These are phyloP conservation scores for Chaunax sp. DNA, from an alignment of 2,797 vertebrate species.

Conservation along the genomic window DNA sequence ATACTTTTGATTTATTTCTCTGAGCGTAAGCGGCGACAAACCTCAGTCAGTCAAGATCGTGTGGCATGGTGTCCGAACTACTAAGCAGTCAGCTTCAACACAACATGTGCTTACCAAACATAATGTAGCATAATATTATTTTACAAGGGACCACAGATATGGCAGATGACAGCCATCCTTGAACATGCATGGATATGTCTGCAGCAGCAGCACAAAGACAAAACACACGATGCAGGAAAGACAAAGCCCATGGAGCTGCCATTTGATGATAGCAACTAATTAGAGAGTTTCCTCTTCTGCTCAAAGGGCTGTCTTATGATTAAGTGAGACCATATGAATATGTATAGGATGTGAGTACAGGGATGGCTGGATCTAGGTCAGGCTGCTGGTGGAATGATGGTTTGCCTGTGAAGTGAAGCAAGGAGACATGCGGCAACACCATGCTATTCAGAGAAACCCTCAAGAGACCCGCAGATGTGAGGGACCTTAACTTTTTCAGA, in stretches of 20 bases:
- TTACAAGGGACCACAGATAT: constrained; percentile 32
- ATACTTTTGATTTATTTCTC: constrained; percentile 17
- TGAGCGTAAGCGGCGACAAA: constrained; percentile 7
- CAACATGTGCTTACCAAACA: constrained; percentile 20
- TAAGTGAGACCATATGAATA: constrained; percentile 73
- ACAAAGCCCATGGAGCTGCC: constrained; percentile 61
- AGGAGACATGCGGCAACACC: constrained; percentile 40
- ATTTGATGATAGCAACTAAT: constrained; percentile 68
- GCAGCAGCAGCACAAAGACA: constrained; percentile 15
- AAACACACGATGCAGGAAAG: constrained; percentile 40
- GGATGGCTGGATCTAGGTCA: constrained; percentile 75
- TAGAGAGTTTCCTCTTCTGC: constrained; percentile 70
- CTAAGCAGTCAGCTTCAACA: constrained; percentile 10
- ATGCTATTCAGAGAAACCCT: constrained; percentile 49
- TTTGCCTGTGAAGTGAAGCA: constrained; percentile 57
- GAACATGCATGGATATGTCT: constrained; percentile 12
- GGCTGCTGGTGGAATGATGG: constrained; percentile 62
- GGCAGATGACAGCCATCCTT: constrained; percentile 15
- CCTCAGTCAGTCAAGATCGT: constrained; percentile 3
- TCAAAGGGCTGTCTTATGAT: constrained; percentile 65
- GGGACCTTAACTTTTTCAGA: constrained; percentile 58
- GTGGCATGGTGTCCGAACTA: constrained; percentile 13
- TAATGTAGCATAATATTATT: constrained; percentile 11
- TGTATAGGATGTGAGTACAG: constrained; percentile 66
- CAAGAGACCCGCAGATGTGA: constrained; percentile 53